phyloP scores from a whole-genome alignment of 37 sponge, comb jelly and placozoan genomes.

The Amphimedon queenslandica region DNA sequence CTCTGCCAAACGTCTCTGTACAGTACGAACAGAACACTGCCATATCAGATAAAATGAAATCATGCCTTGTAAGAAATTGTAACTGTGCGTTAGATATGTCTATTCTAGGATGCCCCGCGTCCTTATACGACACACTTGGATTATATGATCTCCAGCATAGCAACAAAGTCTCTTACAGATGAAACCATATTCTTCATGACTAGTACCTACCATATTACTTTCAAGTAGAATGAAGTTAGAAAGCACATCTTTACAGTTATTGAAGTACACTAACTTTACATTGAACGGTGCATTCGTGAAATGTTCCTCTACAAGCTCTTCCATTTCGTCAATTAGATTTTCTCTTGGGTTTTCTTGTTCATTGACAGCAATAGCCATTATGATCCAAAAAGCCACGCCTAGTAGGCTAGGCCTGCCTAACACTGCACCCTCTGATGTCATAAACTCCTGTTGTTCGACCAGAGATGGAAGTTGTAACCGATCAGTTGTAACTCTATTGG shows the following conservation, averaged over 20 bases:
- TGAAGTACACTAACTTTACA: neutral
- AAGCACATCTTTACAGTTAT: too few species aligned
- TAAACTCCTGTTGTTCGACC: too few species aligned
- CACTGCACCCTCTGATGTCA: too few species aligned
- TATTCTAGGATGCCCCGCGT: slow-evolving; percentile 35
- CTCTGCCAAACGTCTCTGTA: slow-evolving; percentile 25
- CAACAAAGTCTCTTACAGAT: neutral
- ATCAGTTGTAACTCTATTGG: neutral
- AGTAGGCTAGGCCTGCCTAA: too few species aligned
- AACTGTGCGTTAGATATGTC: slow-evolving; percentile 22
- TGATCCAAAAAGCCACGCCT: neutral
- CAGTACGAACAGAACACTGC: slow-evolving; percentile 30
- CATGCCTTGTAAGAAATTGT: slow-evolving; percentile 19
- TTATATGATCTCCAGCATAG: neutral
- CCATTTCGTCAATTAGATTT: neutral
- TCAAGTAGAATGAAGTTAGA: too few species aligned
- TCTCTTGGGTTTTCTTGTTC: neutral
- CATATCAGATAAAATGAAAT: slow-evolving; percentile 40
- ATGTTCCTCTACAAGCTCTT: neutral
- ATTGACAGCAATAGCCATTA: neutral
- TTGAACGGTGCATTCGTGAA: neutral
- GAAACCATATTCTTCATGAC: neutral
- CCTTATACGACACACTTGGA: neutral
- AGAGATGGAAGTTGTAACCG: too few species aligned
- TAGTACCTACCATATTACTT: neutral